Evolutionary conservation across 2,113 vertebrate species (phyloP).

Genomic region (Pterocles burchelli): DNA sequence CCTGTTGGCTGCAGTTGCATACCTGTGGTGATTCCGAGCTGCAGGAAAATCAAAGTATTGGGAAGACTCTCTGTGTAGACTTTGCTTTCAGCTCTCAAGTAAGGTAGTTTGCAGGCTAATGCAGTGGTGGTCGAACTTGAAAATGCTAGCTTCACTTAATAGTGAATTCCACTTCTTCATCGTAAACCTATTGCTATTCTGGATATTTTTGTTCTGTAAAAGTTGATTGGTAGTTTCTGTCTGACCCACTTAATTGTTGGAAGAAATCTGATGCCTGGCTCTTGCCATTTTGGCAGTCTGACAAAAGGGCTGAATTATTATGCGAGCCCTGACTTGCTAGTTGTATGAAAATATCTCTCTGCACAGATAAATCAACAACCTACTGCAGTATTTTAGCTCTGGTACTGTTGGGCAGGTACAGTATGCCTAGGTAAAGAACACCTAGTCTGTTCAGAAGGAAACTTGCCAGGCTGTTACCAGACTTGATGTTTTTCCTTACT

Average conservation of each 20-base stretch:
- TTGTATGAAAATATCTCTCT: constrained; percentile 11
- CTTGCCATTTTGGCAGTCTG: constrained; percentile 27
- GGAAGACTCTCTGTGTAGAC: neutral
- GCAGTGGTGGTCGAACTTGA: neutral
- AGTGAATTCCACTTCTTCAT: neutral
- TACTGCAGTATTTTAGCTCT: neutral
- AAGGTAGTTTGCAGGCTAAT: neutral
- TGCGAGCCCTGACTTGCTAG: constrained; percentile 13
- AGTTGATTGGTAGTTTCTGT: neutral
- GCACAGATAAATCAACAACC: neutral
- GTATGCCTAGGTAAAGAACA: neutral
- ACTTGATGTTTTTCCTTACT: neutral
- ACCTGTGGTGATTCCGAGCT: neutral
- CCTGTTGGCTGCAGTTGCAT: neutral
- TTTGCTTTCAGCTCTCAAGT: neutral
- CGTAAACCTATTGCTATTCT: neutral
- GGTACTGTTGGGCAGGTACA: neutral
- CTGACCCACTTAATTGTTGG: constrained; percentile 39
- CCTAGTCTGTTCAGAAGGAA: neutral
- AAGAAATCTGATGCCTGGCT: constrained; percentile 29
- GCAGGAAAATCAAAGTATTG: neutral
- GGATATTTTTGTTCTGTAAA: neutral
- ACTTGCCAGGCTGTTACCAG: neutral
- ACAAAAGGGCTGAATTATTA: neutral
- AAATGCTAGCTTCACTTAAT: neutral